Percentiles rank a stretch among this genome's conserved stretches.
Conservation (phyloP, 2,113 vertebrate species). For the Nibea albiflora region DNA sequence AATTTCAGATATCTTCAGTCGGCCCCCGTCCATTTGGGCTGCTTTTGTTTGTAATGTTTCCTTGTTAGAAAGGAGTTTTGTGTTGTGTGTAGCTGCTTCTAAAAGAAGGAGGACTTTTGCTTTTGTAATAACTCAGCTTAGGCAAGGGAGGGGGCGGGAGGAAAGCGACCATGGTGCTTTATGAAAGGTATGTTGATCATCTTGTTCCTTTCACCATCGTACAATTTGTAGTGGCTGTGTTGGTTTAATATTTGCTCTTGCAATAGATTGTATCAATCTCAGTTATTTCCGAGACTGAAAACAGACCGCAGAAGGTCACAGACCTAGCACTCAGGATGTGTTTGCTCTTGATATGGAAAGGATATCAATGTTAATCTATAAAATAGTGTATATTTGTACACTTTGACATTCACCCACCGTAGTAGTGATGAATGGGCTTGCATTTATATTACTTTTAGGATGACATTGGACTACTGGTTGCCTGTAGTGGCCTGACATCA, state of each 20-base stretch:
- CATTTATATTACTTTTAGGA: slow-evolving; percentile 36
- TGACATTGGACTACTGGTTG: slow-evolving; percentile 46
- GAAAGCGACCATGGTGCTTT: slow-evolving; percentile 82
- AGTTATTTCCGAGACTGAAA: slow-evolving; percentile 55
- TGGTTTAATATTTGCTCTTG: slow-evolving; percentile 56
- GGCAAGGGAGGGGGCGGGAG: slow-evolving; percentile 55
- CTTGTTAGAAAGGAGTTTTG: slow-evolving; percentile 39
- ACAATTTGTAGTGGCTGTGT: slow-evolving; percentile 15
- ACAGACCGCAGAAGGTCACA: slow-evolving; percentile 53
- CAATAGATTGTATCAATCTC: slow-evolving; percentile 60
- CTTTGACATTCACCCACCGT: slow-evolving; percentile 29
- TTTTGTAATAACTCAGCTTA: slow-evolving; percentile 48
- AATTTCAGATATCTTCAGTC: slow-evolving; percentile 80
- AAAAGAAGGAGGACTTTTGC: slow-evolving; percentile 32
- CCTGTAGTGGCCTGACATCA: slow-evolving; percentile 15
- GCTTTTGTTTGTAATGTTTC: slow-evolving; percentile 73
- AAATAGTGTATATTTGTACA: slow-evolving; percentile 26
- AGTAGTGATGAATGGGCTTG: slow-evolving; percentile 47
- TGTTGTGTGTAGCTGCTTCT: slow-evolving; percentile 25
- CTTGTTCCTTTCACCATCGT: neutral
- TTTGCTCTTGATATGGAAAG: slow-evolving; percentile 26
- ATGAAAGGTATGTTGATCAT: slow-evolving; percentile 86
- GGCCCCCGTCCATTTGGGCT: slow-evolving; percentile 61
- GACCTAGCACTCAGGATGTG: slow-evolving; percentile 32
- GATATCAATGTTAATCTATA: slow-evolving; percentile 48